phyloP scores from a whole-genome alignment of 2,797 vertebrate species.

The Tapera naevia region DNA sequence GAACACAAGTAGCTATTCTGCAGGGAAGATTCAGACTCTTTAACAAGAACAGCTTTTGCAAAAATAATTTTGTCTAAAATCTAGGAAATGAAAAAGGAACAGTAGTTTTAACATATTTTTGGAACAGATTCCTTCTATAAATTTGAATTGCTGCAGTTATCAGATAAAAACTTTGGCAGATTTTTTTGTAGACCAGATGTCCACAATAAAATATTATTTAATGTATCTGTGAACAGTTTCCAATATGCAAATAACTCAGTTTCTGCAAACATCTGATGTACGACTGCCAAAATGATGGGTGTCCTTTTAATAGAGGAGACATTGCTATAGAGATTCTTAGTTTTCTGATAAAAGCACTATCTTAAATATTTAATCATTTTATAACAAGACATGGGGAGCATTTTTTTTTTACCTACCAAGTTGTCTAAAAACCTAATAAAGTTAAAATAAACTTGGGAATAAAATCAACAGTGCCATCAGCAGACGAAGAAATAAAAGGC shows the following conservation, averaged over 20 bases:
- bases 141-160: conserved; percentile 59
- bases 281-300: conserved; percentile 53
- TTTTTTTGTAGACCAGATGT: conserved; percentile 75
- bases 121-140: conserved; percentile 46
- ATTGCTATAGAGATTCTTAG: neutral
- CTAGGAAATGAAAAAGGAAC: neutral
- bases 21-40: neutral
- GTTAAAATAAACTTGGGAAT: neutral
- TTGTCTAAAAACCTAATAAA: neutral
- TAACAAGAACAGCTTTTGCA: neutral
- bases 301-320: neutral
- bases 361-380: neutral
- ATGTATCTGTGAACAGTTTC: conserved; percentile 75
- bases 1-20: neutral
- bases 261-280: conserved; percentile 67
- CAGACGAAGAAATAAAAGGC: neutral
- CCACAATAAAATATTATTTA: conserved; percentile 76
- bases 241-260: conserved; percentile 65
- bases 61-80: neutral
- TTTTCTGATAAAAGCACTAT: neutral
- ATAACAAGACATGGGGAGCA: neutral
- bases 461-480: conserved; percentile 36
- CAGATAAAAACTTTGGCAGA: conserved; percentile 66
- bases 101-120: conserved; percentile 33
- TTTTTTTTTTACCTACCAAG: conserved; percentile 9